Evolutionary conservation across 2,113 vertebrate species (phyloP).

Genomic region (Brachyhypopomus gauderio): DNA sequence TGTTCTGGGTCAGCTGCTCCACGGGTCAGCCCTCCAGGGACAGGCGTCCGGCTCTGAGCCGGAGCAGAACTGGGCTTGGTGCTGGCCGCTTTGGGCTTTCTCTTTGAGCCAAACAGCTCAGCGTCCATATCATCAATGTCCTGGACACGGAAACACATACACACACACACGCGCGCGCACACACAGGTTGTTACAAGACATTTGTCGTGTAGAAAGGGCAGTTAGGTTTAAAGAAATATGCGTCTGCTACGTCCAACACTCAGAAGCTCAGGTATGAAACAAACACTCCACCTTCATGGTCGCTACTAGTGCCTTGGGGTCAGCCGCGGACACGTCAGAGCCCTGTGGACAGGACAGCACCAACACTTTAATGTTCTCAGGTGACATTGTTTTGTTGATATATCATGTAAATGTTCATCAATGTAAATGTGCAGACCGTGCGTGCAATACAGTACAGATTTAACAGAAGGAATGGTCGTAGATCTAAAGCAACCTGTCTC

Average conservation of each 20-base stretch:
- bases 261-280: neutral
- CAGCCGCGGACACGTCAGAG: conserved; percentile 66
- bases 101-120: conserved; percentile 75
- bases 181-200: no score
- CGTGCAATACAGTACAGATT: neutral
- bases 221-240: neutral
- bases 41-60: conserved; percentile 62
- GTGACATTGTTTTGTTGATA: no score
- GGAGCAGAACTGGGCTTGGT: conserved; percentile 56
- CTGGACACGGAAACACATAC: conserved; percentile 60
- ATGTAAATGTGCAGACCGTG: no score
- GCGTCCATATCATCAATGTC: conserved; percentile 84
- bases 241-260: no score
- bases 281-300: conserved; percentile 72
- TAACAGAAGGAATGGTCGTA: conserved; percentile 47
- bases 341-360: conserved; percentile 39
- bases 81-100: conserved; percentile 62
- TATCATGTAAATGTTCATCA: no score
- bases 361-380: neutral
- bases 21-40: conserved; percentile 49
- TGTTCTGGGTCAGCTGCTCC: conserved; percentile 37
- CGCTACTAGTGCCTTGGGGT: conserved; percentile 75
- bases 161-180: no score
- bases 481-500: neutral
- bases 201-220: no score